Base-by-base conservation (phyloP, 2,797 vertebrate species). In the Sebastes glaucus region DNA sequence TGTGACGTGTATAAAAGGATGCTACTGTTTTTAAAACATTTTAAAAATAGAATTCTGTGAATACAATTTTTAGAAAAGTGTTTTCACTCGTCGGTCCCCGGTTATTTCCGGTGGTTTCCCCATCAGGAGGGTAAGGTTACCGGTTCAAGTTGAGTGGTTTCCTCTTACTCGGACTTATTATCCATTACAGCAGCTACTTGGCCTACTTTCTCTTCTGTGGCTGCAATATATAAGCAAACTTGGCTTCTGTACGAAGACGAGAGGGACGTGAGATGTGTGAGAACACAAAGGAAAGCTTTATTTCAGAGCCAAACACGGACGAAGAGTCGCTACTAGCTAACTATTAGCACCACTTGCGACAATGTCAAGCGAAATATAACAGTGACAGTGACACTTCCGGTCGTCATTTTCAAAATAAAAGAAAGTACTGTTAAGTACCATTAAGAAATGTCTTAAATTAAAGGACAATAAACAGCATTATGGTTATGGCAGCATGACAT, bases 261-360 rank as follows among this genome's bases (percentile, higher is more conserved):
- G 16, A 18, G 0, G 9, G 0, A 10, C 0, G 2, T 59, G 11
- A 66, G 61, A 64, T 20, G 46, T 30, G n/a, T 11, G 2, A 28
- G 60, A 62, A 68, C n/a, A 55, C 7, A 2, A 30, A 52, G 1
- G 22, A 71, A 67, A 64, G 3, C 16, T 1, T 38, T 7, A 16
- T 33, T 65, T 74, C 3, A 71, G 1, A 49, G 25, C 8, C 1
- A 33, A 65, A 11, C 18, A 49, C 8, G 1, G 35, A 11, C 1
- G 14, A 7, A 55, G 27, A 23, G 55, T 22, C 4, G 46, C 23
- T 16, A 84, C 23, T 16, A 84, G 71, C 78, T 82, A 79, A 61
- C 69, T 10, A 6, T 75, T 90, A 89, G 87, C 80, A 55, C 71
- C 73, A 18, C 61, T 33, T 84, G 77, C 42, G 27, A 55, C 75